These are phyloP conservation scores for Latheticus oryzae DNA, from an alignment of 2,888 invertebrate genomes.

Conservation along the genomic window DNA sequence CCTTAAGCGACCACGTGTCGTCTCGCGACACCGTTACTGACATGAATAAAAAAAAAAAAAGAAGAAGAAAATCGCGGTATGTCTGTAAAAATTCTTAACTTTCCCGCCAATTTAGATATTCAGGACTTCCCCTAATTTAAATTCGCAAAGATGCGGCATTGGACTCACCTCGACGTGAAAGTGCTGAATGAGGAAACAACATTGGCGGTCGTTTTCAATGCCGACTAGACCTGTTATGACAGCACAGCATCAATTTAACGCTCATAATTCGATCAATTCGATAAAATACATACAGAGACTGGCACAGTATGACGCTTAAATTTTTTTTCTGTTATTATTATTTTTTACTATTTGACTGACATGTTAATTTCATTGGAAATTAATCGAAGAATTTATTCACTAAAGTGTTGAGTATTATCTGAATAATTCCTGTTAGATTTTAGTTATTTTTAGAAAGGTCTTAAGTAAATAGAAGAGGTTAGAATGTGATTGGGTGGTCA, in stretches of 20 bases:
- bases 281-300: conserved; percentile 28
- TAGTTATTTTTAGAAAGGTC: no score
- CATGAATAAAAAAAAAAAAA: no score
- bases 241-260: conserved; percentile 30
- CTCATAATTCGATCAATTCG: conserved; percentile 29
- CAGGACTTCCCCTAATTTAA: conserved; percentile 23
- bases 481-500: no score
- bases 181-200: conserved; percentile 28
- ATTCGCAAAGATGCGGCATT: conserved; percentile 28
- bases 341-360: conserved; percentile 23
- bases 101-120: conserved; percentile 10
- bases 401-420: no score
- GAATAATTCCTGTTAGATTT: no score
- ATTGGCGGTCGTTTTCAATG: conserved; percentile 32
- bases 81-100: not conserved
- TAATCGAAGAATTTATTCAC: no score
- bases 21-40: conserved; percentile 27
- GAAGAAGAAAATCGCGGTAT: no score
- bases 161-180: conserved; percentile 17
- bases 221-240: conserved; percentile 30
- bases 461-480: no score
- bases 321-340: conserved; percentile 20
- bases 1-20: conserved; percentile 14
- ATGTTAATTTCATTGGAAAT: conserved; percentile 24
- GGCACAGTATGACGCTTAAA: conserved; percentile 23